A percentile compares a stretch with the other conserved stretches of the same genome.
Evolutionary conservation across 2,797 vertebrate genomes (phyloP).

Genomic region (Scolopax rusticola): DNA sequence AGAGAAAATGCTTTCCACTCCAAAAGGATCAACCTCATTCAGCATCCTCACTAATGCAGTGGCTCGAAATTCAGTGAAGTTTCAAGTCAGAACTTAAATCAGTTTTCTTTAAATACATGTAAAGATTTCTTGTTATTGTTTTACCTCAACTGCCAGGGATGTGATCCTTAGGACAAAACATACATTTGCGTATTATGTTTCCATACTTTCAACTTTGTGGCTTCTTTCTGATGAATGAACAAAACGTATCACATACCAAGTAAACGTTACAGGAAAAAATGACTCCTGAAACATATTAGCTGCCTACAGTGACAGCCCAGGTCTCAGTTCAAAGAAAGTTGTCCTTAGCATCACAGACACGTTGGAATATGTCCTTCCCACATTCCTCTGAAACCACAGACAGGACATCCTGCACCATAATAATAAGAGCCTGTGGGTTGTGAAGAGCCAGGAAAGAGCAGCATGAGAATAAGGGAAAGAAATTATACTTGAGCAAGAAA

Average conservation of each 20-base stretch:
- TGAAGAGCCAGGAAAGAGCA: not conserved
- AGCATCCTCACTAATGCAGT: not conserved
- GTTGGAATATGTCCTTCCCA: not conserved
- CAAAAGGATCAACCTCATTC: not conserved
- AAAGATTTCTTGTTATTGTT: not conserved
- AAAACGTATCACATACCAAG: not conserved
- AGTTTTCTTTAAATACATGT: not conserved
- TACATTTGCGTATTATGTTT: not conserved
- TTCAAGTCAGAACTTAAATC: not conserved
- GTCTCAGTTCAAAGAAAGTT: conserved; percentile 24
- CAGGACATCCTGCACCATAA: not conserved
- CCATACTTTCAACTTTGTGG: not conserved
- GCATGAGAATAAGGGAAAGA: not conserved
- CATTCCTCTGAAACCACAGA: conserved; percentile 19
- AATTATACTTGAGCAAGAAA: not conserved
- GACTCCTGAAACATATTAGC: not conserved
- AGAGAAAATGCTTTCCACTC: not conserved
- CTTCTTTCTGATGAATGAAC: not conserved
- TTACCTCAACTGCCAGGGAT: not conserved
- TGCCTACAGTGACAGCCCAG: not conserved
- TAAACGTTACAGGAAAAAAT: not conserved
- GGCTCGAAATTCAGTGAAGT: not conserved
- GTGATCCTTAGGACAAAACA: not conserved
- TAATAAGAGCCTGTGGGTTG: not conserved
- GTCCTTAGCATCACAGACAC: conserved; percentile 15